These are phyloP conservation scores for Alcedo quadribrachys DNA, from an alignment of 2,797 vertebrate species.

Conservation along the genomic window DNA sequence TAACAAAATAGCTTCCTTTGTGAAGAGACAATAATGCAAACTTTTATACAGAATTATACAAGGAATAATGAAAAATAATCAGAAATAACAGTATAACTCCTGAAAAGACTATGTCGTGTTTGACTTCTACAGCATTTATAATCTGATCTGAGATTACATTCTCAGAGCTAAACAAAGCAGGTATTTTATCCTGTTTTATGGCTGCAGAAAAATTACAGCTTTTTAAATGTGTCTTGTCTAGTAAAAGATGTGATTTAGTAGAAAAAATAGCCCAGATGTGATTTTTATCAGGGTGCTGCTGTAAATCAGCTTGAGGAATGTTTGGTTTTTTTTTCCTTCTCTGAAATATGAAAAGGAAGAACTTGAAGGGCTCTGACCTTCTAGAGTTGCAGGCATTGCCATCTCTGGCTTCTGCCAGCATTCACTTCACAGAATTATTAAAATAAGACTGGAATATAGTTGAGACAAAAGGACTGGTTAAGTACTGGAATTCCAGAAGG, in stretches of 20 bases:
- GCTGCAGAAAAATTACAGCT: constrained; percentile 49
- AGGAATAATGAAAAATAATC: not conserved
- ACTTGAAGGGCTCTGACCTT: not conserved
- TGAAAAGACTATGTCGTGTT: not conserved
- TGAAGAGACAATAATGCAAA: not conserved
- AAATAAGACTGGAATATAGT: not conserved
- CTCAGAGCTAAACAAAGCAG: constrained; percentile 1
- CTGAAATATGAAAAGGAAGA: not conserved
- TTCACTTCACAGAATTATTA: not conserved
- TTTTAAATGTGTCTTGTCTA: constrained; percentile 30
- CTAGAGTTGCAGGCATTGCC: not conserved
- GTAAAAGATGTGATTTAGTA: constrained; percentile 35
- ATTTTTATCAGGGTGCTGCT: constrained; percentile 21
- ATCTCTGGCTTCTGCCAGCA: not conserved
- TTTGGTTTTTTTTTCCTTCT: not conserved
- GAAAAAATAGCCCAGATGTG: constrained; percentile 24
- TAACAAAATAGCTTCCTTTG: not conserved
- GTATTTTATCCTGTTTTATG: constrained; percentile 5
- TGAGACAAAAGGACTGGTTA: not conserved
- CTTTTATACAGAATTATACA: not conserved
- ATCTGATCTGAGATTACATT: constrained; percentile 21
- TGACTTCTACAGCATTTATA: not conserved
- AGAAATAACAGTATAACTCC: not conserved
- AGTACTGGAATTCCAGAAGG: not conserved
- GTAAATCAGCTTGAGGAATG: constrained; percentile 15